phyloP scores from a whole-genome alignment of 30 jellyfish, hydroid and myxozoan genomes.

The Aurelia coerulea region DNA sequence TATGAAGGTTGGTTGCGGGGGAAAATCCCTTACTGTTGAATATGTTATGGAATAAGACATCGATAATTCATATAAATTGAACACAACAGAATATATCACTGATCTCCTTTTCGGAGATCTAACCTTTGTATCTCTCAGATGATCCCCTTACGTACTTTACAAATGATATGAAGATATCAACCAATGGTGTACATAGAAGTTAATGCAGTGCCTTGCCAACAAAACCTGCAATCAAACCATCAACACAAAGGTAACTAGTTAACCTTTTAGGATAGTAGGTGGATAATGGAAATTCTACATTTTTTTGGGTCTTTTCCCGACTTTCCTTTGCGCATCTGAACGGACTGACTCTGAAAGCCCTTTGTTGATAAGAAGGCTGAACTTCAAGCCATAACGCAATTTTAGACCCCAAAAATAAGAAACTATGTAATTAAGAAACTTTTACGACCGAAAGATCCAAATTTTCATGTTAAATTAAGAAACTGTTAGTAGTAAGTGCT shows the following conservation, averaged over 20 bases:
- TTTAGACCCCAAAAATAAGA: too few species aligned
- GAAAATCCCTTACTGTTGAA: not conserved
- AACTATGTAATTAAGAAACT: too few species aligned
- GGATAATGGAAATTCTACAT: too few species aligned
- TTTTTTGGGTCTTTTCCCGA: too few species aligned
- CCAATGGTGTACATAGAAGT: not conserved
- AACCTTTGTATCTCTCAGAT: not conserved
- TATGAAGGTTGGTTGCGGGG: constrained; percentile 1
- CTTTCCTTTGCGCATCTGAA: too few species aligned
- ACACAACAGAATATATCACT: not conserved
- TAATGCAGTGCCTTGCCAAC: not conserved
- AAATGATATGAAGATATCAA: not conserved
- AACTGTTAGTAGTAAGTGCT: too few species aligned
- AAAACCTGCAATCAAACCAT: not conserved
- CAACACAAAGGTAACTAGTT: not conserved
- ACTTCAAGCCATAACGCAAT: too few species aligned
- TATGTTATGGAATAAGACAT: not conserved
- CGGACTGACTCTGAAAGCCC: too few species aligned
- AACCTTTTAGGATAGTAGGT: too few species aligned
- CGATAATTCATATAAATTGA: not conserved
- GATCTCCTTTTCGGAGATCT: constrained; percentile 6
- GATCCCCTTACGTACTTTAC: not conserved
- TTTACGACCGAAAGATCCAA: too few species aligned
- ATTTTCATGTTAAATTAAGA: too few species aligned
- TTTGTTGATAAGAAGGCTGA: too few species aligned